Evolutionary conservation across 2,797 vertebrate species (phyloP), one percentile per base, ranked within the genome.

Genomic region (Tadarida brasiliensis): DNA sequence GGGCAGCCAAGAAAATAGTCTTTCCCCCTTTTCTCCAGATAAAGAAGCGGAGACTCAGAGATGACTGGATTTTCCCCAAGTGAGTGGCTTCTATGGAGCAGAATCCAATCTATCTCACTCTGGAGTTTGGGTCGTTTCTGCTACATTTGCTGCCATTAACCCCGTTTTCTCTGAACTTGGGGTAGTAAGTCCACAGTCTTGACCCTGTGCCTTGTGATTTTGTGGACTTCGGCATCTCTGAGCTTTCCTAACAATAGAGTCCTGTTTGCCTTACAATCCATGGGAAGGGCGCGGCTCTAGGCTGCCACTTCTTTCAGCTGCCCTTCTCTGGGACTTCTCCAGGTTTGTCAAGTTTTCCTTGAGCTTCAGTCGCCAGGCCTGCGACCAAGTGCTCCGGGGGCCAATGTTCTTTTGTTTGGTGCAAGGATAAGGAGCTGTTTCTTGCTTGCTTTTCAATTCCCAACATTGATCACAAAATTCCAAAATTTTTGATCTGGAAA

Each of bases 381-480:
- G 7, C 33, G 65, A 63, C 17, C 30, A 74, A 74, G 11, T 51
- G 12, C 22, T 28, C 17, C 19, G 89, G 35, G 44, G 30, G 5
- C 24, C 71, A 88, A 73, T 44, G 20, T 24, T 22, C 16, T 63
- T 71, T 28, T 84, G 54, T 51, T 71, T 82, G 44, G 51, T 83
- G 28, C 5, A 67, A 77, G 20, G 9, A 80, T 39, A 73, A n/a
- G 7, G 11, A 57, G 24, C 7, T 20, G 68, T 49, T 63, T 89
- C 65, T 73, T 87, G 26, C 28, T 95, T 67, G 26, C 7, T 51
- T 97, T 94, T 91, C 61, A 76, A 96, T 80, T 74, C 26, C 35
- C n/a, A 80, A 68, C 56, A 74, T 28, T 80, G n/a, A 30, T 28
- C 19, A 80, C 76, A 54, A 73, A 87, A 90, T 87, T 94, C 63